Base-by-base conservation (phyloP, 2,888 invertebrate species). In the Beris chalybata region DNA sequence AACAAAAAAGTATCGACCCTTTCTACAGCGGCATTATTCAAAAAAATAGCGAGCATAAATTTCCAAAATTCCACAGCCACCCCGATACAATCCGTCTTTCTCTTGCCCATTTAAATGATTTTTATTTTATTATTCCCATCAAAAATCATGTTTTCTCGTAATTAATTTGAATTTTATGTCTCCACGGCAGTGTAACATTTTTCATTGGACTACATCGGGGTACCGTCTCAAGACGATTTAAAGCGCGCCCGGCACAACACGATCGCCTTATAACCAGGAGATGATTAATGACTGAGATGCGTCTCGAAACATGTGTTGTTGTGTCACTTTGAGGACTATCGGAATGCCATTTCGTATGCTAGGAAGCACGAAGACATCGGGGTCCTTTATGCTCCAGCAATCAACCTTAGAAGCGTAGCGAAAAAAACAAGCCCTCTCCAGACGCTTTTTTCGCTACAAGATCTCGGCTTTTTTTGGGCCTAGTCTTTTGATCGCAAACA, bases 151-250 rank as follows among this genome's bases (percentile, higher is more conserved):
- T 64, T 64, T n/a, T 44, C 13, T 29, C 29, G 22, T 44, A 64
- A 64, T 64, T 64, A 64, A 64, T 64, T 54, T 64, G 45, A 64
- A 31, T 54, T 64, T 64, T 64, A 54, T 54, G 64, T 52, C 54
- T 50, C 47, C 44, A 64, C 64, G 54, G 64, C 64, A 64, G 43
- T 54, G 52, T 1, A 64, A 30, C 54, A 64, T 64, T 64, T 30
- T 44, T 54, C 54, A 53, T 54, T 30, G 45, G 30, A 13, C 29
- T 47, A 22, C 15, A 44, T 22, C 22, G 22, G 13, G 29, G 13
- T 48, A 2, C 43, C 22, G 32, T 47, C 59, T 31, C 31, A 12
- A 59, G 59, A 63, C 53, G 52, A 52, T 63, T 29, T 11, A 15
- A 31, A 59, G 48, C 13, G 11, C 22, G 31, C 22, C 38, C 13